These are phyloP conservation scores for Phymatocera aterrima DNA, from an alignment of 2,888 invertebrate species.

Conservation along the genomic window DNA sequence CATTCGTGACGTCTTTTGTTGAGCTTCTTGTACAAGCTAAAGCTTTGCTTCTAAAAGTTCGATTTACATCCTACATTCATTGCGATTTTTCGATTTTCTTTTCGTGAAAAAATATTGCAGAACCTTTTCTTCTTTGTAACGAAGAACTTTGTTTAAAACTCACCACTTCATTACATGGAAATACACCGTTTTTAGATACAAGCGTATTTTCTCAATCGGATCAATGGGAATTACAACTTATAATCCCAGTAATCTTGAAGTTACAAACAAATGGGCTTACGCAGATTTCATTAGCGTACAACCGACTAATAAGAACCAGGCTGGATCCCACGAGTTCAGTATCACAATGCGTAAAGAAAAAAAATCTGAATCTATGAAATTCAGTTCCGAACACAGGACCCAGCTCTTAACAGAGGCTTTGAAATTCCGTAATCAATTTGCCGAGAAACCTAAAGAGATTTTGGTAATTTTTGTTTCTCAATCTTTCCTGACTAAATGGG, in stretches of 20 bases:
- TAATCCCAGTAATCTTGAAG: constrained; percentile 91
- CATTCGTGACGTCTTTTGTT: too few relatives aligned
- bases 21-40: too few relatives aligned
- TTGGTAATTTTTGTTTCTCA: constrained; percentile 79
- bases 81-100: too few relatives aligned
- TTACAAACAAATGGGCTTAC: constrained; percentile 96
- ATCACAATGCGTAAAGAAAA: constrained; percentile 92
- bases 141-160: too few relatives aligned
- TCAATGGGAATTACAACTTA: constrained; percentile 97
- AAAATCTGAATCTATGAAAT: constrained; percentile 95
- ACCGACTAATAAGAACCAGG: constrained; percentile 75
- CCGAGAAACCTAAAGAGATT: constrained; percentile 87
- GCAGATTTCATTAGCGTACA: constrained; percentile 86
- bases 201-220: constrained; percentile 97
- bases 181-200: constrained; percentile 82
- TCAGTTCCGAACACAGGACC: constrained; percentile 96
- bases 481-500: too few relatives aligned
- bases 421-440: constrained; percentile 86
- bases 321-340: constrained; percentile 83
- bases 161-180: too few relatives aligned
- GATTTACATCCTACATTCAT: too few relatives aligned
- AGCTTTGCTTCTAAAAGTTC: too few relatives aligned
- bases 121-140: too few relatives aligned
- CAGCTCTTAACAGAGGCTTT: constrained; percentile 95
- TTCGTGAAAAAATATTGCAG: too few relatives aligned